These are phyloP conservation scores for Acanthis flammea DNA, from an alignment of 2,797 vertebrate genomes.

Conservation along the genomic window DNA sequence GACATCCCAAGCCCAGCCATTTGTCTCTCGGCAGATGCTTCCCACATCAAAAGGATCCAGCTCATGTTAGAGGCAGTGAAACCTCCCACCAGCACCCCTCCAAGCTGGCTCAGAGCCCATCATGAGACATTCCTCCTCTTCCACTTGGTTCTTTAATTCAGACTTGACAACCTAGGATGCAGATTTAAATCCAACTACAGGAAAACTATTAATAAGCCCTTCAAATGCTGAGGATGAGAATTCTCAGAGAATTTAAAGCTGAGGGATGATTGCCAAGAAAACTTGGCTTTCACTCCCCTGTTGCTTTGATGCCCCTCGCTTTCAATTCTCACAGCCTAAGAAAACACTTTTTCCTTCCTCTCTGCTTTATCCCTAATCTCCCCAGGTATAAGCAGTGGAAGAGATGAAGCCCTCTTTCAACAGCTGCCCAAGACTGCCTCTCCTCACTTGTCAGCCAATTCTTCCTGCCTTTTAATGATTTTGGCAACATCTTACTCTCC, in stretches of 20 bases:
- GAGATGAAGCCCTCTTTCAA: conserved; percentile 40
- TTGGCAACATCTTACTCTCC: neutral
- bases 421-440: conserved; percentile 24
- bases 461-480: conserved; percentile 30
- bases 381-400: conserved; percentile 29
- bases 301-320: conserved; percentile 41
- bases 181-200: conserved; percentile 44
- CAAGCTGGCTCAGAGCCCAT: conserved; percentile 13
- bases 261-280: conserved; percentile 46
- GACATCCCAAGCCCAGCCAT: neutral
- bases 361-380: conserved; percentile 1
- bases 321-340: conserved; percentile 22
- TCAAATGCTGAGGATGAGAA: conserved; percentile 26
- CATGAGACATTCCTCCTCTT: neutral
- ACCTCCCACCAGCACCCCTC: conserved; percentile 7
- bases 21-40: conserved; percentile 36
- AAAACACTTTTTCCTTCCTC: conserved; percentile 6
- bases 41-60: conserved; percentile 8
- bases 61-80: conserved; percentile 16
- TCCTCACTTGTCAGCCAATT: conserved; percentile 24
- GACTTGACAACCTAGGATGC: conserved; percentile 22
- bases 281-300: conserved; percentile 22
- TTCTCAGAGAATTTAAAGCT: conserved; percentile 29
- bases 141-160: conserved; percentile 25
- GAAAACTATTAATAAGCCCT: conserved; percentile 53